Percentiles rank a stretch among this genome's conserved stretches.
Evolutionary conservation across 2,113 vertebrate genomes (phyloP).

Genomic region (Solea senegalensis): DNA sequence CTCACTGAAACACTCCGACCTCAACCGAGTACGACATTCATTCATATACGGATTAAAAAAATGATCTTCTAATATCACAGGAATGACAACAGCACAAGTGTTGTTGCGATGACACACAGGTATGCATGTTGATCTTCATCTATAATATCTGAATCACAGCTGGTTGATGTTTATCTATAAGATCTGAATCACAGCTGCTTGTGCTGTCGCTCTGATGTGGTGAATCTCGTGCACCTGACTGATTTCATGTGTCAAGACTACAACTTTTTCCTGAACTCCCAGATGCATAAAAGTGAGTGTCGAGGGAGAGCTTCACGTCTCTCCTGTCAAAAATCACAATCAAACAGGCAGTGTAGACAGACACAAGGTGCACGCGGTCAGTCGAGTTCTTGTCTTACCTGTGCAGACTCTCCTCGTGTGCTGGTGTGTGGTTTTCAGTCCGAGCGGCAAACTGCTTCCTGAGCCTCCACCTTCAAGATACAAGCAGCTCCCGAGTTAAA

Average conservation of each 20-base stretch:
- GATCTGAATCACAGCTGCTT: background rate
- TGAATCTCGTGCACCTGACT: background rate
- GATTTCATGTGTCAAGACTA: background rate
- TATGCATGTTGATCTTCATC: conserved; percentile 7
- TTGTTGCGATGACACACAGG: background rate
- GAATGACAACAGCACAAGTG: background rate
- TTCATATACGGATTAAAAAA: too few species aligned
- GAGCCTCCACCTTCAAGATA: conserved; percentile 50
- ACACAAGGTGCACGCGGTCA: background rate
- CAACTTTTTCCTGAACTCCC: background rate
- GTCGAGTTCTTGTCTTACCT: conserved; percentile 45
- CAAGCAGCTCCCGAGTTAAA: conserved; percentile 50
- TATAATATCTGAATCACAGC: conserved; percentile 8
- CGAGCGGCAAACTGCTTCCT: conserved; percentile 27
- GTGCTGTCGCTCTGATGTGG: background rate
- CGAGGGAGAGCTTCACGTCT: background rate
- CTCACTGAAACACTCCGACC: background rate
- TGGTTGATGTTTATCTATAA: conserved; percentile 19
- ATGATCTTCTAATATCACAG: background rate
- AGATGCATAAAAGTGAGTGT: background rate
- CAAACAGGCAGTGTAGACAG: conserved; percentile 3
- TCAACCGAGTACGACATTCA: background rate
- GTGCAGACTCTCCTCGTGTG: background rate
- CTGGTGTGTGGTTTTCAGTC: conserved; percentile 21
- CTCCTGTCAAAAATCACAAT: background rate